Base-by-base conservation (phyloP, 1,140 invertebrate genomes). In the Ips nitidus region DNA sequence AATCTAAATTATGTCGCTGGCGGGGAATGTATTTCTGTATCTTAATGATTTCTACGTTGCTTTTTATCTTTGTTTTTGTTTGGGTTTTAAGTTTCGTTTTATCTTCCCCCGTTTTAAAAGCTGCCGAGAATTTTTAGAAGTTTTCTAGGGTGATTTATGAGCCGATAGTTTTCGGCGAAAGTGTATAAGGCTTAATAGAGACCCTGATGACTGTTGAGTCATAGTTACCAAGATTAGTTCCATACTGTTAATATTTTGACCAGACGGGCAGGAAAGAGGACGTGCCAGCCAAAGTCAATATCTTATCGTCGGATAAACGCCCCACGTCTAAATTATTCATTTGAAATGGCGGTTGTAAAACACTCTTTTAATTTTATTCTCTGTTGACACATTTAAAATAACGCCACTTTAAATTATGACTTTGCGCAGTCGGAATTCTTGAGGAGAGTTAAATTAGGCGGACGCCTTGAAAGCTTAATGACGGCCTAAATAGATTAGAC, bases 31-130 rank as follows among this genome's bases (percentile, higher is more conserved):
- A 47, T 61, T 52, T 43, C 66, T 59, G 56, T 68, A 68, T 68
- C 66, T 61, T 68, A 68, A 68, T 59, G 66, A 60, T 68, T 60
- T 42, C 57, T 47, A 37, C 53, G 52, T 58, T 58, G 7, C 66
- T 68, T 68, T 68, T 68, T 68, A 68, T 68, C 57, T 68, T 41
- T 61, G 43, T 68, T 68, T 68, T 68, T 68, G 66, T 68, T 68
- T 68, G 56, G 66, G 66, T 68, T 60, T 68, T 43, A 52, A 59
- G 66, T 68, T 68, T 52, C 57, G 45, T 52, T 52, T 60, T 68
- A 59, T 68, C 45, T 59, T 41, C 39, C 38, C 22, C 22, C 22
- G 22, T 22, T 68, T 68, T 68, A 68, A 68, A 68, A 68, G 66
- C 57, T 47, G 41, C 52, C 53, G 39, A 47, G 57, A 57, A 60